Evolutionary conservation across 2,113 vertebrate genomes (phyloP).

Genomic region (Oncorhynchus masou): DNA sequence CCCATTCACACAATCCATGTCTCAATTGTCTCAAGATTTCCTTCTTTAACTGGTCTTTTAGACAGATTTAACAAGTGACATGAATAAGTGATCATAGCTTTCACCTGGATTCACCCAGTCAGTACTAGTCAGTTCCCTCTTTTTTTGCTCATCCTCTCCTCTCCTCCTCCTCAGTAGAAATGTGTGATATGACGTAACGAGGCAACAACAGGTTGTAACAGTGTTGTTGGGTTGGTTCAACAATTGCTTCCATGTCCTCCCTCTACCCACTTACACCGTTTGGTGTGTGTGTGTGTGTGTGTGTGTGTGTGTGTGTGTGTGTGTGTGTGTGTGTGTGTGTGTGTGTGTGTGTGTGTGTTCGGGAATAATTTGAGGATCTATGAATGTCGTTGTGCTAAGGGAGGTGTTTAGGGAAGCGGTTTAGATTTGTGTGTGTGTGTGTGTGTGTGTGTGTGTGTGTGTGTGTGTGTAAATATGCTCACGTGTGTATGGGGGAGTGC

Average conservation of each 20-base stretch:
- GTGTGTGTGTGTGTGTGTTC: background rate
- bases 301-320: conserved; percentile 2
- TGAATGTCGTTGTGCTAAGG: conserved; percentile 46
- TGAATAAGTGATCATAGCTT: no score
- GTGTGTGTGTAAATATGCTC: background rate
- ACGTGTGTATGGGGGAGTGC: background rate
- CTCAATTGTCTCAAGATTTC: no score
- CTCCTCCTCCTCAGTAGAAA: background rate
- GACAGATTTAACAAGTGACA: no score
- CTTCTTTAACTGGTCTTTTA: no score
- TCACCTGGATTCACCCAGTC: no score
- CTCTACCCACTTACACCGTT: background rate
- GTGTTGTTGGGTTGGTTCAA: conserved; percentile 22
- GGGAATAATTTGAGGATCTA: conserved; percentile 19
- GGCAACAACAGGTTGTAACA: conserved; percentile 68
- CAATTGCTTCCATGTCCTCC: conserved; percentile 28
- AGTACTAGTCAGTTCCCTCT: no score
- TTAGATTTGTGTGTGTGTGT: conserved; percentile 48
- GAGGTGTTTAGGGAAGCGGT: conserved; percentile 56
- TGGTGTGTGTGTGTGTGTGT: background rate
- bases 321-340: conserved; percentile 1
- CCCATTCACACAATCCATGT: no score
- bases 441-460: conserved; percentile 4
- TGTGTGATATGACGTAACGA: conserved; percentile 66
- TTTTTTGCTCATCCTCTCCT: conserved; percentile 13